Conservation (phyloP, 2,797 vertebrate species). For the Phaenicophaeus curvirostris region DNA sequence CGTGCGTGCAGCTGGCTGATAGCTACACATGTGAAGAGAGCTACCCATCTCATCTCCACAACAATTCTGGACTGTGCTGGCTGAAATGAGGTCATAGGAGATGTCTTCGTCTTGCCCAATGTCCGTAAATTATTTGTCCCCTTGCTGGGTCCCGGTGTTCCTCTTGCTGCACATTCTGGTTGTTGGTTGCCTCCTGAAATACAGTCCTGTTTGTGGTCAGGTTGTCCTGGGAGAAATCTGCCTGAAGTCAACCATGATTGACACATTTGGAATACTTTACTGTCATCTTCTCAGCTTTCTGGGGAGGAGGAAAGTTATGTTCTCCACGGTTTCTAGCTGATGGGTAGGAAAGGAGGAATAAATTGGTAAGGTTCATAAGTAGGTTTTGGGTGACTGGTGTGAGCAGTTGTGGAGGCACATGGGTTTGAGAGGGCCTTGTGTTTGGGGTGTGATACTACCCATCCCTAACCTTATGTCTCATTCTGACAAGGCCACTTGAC, state of each 20-base stretch:
- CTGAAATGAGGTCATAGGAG: background rate
- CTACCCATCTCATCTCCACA: background rate
- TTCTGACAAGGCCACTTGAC: background rate
- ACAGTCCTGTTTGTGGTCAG: background rate
- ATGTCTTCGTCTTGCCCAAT: background rate
- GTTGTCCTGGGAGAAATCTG: background rate
- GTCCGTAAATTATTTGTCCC: background rate
- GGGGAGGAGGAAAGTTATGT: background rate
- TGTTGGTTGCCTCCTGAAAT: background rate
- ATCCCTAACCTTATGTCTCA: background rate
- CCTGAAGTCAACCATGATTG: background rate
- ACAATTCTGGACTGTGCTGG: background rate
- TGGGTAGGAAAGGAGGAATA: background rate
- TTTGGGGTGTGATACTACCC: background rate
- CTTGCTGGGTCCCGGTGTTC: background rate
- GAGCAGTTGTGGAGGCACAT: accelerated
- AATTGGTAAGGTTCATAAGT: accelerated
- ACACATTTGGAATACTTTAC: background rate
- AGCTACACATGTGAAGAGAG: background rate
- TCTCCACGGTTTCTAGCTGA: background rate
- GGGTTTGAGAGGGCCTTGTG: background rate
- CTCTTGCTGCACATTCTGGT: background rate
- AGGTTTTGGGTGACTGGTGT: background rate
- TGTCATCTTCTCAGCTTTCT: background rate
- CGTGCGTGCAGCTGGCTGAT: background rate